Percentiles rank a stretch among this genome's conserved stretches.
Conservation (phyloP, 2,113 vertebrate genomes). For the Conger conger region DNA sequence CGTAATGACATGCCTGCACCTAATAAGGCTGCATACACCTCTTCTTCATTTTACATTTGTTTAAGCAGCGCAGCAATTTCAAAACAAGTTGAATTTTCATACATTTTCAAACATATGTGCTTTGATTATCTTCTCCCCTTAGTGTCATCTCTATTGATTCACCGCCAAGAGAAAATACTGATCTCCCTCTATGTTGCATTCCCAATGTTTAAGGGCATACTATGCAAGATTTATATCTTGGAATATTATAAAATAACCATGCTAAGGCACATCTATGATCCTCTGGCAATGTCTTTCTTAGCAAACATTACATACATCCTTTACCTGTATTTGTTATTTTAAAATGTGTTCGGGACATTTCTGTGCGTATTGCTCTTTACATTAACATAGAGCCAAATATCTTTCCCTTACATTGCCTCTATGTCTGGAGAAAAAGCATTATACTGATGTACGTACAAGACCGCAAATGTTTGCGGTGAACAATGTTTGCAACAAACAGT, state of each 20-base stretch:
- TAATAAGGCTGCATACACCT: constrained; percentile 31
- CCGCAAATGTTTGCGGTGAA: too few relatives aligned
- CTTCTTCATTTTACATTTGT: constrained; percentile 41
- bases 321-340: too few relatives aligned
- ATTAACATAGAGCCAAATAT: too few relatives aligned
- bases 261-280: too few relatives aligned
- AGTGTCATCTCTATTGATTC: constrained; percentile 49
- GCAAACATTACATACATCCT: too few relatives aligned
- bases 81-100: constrained; percentile 36
- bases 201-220: constrained; percentile 25
- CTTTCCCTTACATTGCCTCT: neutral
- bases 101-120: constrained; percentile 48
- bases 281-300: too few relatives aligned
- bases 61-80: constrained; percentile 41
- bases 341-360: too few relatives aligned
- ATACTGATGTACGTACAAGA: neutral
- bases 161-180: constrained; percentile 48
- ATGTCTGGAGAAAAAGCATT: neutral
- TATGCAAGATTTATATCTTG: too few relatives aligned
- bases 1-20: neutral
- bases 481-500: too few relatives aligned
- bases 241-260: too few relatives aligned
- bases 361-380: too few relatives aligned
- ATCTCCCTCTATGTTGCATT: constrained; percentile 38
- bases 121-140: constrained; percentile 47